Conservation (phyloP, 2,797 vertebrate genomes). For the Cichlasoma orientale region DNA sequence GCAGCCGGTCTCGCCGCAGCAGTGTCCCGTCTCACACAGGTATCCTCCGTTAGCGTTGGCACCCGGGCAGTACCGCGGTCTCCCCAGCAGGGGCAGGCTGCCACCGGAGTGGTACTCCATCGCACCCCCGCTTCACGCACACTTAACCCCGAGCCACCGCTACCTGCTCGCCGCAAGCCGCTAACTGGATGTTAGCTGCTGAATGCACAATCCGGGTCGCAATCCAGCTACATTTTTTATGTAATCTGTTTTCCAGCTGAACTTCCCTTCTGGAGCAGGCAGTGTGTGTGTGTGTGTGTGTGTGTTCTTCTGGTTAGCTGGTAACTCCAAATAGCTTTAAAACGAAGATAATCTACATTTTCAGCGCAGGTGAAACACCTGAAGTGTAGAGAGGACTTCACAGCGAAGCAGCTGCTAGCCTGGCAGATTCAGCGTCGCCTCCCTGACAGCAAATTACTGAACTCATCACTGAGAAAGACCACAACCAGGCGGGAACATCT, state of each 20-base stretch:
- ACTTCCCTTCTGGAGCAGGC: background rate
- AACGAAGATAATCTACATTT: slow-evolving; percentile 43
- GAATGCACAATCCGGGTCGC: background rate
- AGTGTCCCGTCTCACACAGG: slow-evolving; percentile 95
- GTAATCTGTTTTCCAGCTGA: background rate
- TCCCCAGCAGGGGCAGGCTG: slow-evolving; percentile 85
- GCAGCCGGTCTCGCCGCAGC: slow-evolving; percentile 95
- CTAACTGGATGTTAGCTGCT: slow-evolving; percentile 50
- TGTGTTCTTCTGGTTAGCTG: background rate
- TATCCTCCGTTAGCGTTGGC: slow-evolving; percentile 87
- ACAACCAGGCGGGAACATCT: background rate
- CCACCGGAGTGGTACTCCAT: slow-evolving; percentile 86
- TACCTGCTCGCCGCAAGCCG: slow-evolving; percentile 25
- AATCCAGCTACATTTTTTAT: slow-evolving; percentile 57
- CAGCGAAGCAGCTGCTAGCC: background rate
- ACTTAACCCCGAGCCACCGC: slow-evolving; percentile 57
- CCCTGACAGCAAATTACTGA: background rate
- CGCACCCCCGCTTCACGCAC: slow-evolving; percentile 71
- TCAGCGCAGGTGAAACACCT: background rate
- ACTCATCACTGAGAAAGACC: background rate
- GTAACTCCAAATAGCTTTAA: background rate
- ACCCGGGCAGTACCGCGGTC: slow-evolving; percentile 89
- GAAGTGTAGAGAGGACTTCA: background rate
- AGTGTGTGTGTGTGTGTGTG: no score
- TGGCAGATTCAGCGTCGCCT: background rate